A percentile compares a stretch with the other conserved stretches of the same genome.
These are phyloP conservation scores for Taurulus bubalis DNA, from an alignment of 2,113 vertebrate genomes.

Conservation along the genomic window DNA sequence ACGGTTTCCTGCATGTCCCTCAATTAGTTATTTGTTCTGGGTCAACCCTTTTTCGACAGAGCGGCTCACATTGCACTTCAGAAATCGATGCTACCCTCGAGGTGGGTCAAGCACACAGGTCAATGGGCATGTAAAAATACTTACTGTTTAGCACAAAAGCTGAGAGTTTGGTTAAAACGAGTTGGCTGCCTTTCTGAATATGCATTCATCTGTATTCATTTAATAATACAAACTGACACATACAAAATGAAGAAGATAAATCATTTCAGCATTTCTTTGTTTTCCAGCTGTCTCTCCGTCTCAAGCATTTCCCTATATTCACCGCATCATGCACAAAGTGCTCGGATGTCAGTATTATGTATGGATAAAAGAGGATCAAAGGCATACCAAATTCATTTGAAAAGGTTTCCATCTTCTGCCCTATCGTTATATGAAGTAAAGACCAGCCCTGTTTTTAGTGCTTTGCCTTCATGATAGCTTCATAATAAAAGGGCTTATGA, in stretches of 20 bases:
- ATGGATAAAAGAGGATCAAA: constrained; percentile 62
- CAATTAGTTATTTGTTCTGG: not conserved
- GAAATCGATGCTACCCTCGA: not conserved
- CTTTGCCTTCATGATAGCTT: constrained; percentile 43
- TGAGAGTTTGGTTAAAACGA: not conserved
- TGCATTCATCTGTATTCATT: not conserved
- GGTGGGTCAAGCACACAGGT: not conserved
- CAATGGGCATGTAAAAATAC: not conserved
- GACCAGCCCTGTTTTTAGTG: constrained; percentile 46
- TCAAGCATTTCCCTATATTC: constrained; percentile 19
- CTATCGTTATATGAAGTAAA: constrained; percentile 59
- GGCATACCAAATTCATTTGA: constrained; percentile 59
- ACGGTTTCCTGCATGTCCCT: not conserved
- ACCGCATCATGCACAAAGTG: constrained; percentile 28
- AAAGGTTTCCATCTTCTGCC: constrained; percentile 54
- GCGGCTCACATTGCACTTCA: not conserved
- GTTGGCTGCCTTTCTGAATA: not conserved
- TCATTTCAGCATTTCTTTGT: constrained; percentile 5
- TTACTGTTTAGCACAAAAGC: not conserved
- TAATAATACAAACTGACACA: not conserved
- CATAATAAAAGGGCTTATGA: constrained; percentile 32
- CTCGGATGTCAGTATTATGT: constrained; percentile 32
- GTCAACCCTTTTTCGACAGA: not conserved
- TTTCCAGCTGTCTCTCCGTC: constrained; percentile 15
- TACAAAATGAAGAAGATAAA: not conserved